phyloP scores from a whole-genome alignment of 1,140 invertebrate genomes.

The Drosophila serrata region DNA sequence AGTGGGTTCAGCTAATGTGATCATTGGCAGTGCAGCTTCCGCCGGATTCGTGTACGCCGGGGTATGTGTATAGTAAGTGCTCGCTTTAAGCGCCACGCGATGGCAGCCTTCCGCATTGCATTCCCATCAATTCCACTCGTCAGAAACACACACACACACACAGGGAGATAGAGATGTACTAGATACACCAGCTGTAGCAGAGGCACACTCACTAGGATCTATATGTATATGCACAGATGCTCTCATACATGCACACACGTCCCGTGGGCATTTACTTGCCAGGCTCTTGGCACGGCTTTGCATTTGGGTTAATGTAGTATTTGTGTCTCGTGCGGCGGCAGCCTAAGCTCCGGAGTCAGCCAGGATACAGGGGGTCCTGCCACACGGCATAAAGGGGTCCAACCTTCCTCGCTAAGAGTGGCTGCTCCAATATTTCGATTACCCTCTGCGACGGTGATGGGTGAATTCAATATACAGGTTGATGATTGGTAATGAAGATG shows the following conservation, averaged over 20 bases:
- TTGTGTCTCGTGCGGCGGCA: slow-evolving; percentile 66
- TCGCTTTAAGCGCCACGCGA: slow-evolving; percentile 42
- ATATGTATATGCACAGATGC: slow-evolving; percentile 8
- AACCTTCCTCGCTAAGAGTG: neutral
- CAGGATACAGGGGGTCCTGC: slow-evolving; percentile 15
- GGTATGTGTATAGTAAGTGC: slow-evolving; percentile 27
- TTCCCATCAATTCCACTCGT: slow-evolving; percentile 56
- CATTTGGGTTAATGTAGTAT: slow-evolving; percentile 84
- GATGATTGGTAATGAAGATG: slow-evolving; percentile 42
- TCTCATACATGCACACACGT: slow-evolving; percentile 52
- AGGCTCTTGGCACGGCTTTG: slow-evolving; percentile 78
- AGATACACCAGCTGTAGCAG: slow-evolving; percentile 9
- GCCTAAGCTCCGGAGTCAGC: slow-evolving; percentile 32
- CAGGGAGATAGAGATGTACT: neutral
- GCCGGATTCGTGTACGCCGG: slow-evolving; percentile 26
- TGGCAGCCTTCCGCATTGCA: slow-evolving; percentile 37
- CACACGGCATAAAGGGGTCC: neutral
- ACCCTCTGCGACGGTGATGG: neutral
- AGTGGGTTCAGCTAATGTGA: slow-evolving; percentile 33
- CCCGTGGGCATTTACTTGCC: slow-evolving; percentile 70
- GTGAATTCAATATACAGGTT: slow-evolving; percentile 38
- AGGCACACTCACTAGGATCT: slow-evolving; percentile 4
- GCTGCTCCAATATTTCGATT: slow-evolving; percentile 31
- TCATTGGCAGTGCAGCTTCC: slow-evolving; percentile 29
- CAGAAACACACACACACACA: slow-evolving; percentile 12